Evolutionary conservation across 2,113 vertebrate genomes (phyloP).

Genomic region (Barbus barbus): DNA sequence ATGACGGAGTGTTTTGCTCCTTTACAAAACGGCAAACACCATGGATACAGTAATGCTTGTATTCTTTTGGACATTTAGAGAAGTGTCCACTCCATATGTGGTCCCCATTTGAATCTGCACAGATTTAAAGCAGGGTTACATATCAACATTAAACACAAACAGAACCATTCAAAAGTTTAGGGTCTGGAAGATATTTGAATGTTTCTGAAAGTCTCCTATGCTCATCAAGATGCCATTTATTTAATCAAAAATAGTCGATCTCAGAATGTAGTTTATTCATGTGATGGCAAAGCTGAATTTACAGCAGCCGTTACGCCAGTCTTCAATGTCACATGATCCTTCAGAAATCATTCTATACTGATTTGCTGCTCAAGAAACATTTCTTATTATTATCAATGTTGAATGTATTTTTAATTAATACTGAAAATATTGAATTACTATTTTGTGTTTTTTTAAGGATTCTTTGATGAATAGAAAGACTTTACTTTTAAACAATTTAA

Average conservation of each 20-base stretch:
- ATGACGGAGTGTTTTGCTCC: constrained; percentile 74
- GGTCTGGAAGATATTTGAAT: neutral
- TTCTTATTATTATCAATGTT: neutral
- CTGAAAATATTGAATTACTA: too few relatives aligned
- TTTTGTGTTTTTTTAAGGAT: too few relatives aligned
- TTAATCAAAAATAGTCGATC: too few relatives aligned
- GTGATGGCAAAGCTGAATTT: too few relatives aligned
- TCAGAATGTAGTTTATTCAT: too few relatives aligned
- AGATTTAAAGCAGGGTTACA: neutral
- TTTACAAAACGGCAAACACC: constrained; percentile 80
- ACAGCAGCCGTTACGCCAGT: too few relatives aligned
- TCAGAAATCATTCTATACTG: neutral
- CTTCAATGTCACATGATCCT: neutral
- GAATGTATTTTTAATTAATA: too few relatives aligned
- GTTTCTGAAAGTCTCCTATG: neutral
- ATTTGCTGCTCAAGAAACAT: neutral
- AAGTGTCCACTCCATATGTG: constrained; percentile 73
- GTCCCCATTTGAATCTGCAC: constrained; percentile 60
- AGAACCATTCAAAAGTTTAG: too few relatives aligned
- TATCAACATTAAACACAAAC: neutral
- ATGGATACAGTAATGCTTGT: constrained; percentile 79
- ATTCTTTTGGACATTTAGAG: constrained; percentile 77
- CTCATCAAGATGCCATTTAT: too few relatives aligned
- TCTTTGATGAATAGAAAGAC: too few relatives aligned
- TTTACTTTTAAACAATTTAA: too few relatives aligned